phyloP scores from a whole-genome alignment of 2,113 vertebrate genomes.

The Tragelaphus strepsiceros region DNA sequence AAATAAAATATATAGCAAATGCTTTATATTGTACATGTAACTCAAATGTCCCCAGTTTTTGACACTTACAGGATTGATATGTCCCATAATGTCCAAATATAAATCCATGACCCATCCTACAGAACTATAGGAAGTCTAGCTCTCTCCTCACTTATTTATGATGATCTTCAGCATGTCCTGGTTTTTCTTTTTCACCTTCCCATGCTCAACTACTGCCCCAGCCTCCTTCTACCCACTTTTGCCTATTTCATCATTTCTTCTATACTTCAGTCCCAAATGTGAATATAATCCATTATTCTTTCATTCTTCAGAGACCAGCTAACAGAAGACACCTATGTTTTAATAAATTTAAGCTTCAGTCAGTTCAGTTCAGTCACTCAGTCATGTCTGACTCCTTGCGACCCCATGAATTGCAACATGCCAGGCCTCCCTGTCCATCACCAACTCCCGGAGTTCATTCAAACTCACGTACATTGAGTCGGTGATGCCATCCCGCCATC shows the following conservation, averaged over 20 bases:
- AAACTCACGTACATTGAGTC: rapidly evolving
- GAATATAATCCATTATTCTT: neutral
- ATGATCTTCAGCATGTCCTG: neutral
- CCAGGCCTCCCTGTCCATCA: no score
- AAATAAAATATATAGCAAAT: neutral
- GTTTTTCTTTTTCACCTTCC: neutral
- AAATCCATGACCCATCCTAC: neutral
- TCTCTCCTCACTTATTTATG: neutral
- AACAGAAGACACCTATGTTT: neutral
- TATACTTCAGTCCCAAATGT: neutral
- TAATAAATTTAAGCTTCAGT: neutral
- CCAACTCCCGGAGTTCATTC: no score
- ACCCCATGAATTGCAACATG: no score
- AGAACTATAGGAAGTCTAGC: neutral
- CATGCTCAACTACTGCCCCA: neutral
- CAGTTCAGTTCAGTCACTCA: no score
- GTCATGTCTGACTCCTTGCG: rapidly evolving
- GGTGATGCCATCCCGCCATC: no score
- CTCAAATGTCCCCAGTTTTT: neutral
- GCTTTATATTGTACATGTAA: neutral
- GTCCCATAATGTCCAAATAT: neutral
- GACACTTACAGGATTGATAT: neutral
- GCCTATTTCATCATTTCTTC: neutral
- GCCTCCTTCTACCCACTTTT: neutral
- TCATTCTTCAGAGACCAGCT: neutral